Evolutionary conservation across 2,888 invertebrate genomes (phyloP).

Genomic region (Drosophila neutralis): DNA sequence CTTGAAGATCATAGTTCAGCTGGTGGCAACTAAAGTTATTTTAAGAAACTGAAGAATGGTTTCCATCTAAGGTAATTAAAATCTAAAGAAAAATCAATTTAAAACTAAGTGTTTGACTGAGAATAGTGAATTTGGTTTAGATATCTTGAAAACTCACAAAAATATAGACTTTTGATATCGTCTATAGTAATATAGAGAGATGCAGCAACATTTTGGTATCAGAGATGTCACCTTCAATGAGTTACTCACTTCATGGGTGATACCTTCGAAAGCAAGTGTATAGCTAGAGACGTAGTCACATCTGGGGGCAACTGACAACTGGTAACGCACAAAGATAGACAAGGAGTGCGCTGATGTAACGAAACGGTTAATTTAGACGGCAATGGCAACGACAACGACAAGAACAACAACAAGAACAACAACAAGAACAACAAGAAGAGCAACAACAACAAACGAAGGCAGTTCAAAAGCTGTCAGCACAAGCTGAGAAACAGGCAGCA

Average conservation of each 20-base stretch:
- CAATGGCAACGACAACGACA: slow-evolving; percentile 58
- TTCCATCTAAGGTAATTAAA: background rate
- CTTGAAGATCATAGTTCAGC: background rate
- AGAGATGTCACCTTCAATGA: background rate
- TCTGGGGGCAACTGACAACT: slow-evolving; percentile 41
- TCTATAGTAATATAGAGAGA: background rate
- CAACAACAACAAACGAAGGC: slow-evolving; percentile 61
- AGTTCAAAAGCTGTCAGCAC: slow-evolving; percentile 80
- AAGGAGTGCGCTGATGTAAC: slow-evolving; percentile 72
- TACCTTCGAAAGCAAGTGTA: slow-evolving; percentile 3
- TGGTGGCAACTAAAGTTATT: background rate
- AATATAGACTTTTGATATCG: background rate
- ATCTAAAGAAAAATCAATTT: background rate
- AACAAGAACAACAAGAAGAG: slow-evolving; percentile 22
- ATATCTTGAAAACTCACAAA: background rate
- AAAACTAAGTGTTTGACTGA: background rate
- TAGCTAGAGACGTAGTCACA: slow-evolving; percentile 19
- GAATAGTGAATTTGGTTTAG: background rate
- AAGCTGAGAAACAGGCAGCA: slow-evolving; percentile 29
- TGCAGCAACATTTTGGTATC: background rate
- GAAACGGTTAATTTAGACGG: slow-evolving; percentile 81
- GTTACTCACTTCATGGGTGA: background rate
- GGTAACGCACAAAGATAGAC: slow-evolving; percentile 71
- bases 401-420: slow-evolving; percentile 54
- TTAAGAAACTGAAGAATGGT: background rate